Conservation (phyloP, 2,888 invertebrate species). For the Tiliacea aurago region DNA sequence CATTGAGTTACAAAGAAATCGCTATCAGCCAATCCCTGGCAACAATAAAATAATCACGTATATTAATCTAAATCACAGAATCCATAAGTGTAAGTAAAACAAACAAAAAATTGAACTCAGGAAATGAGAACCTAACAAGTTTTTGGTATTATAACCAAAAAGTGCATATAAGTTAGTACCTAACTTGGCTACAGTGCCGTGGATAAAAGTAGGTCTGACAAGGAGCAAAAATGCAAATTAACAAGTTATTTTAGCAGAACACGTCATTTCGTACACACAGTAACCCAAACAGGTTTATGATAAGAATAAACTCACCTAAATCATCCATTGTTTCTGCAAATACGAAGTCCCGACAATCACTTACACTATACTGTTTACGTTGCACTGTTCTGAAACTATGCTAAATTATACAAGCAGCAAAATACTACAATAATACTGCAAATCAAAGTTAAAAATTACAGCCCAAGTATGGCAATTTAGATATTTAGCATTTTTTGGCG, state of each 20-base stretch:
- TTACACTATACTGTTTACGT: constrained; percentile 52
- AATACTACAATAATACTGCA: constrained; percentile 73
- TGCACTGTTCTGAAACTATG: constrained; percentile 60
- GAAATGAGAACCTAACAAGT: constrained; percentile 21
- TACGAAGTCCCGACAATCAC: constrained; percentile 57
- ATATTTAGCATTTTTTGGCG: constrained; percentile 71
- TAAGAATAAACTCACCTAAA: constrained; percentile 87
- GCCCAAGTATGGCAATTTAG: constrained; percentile 78
- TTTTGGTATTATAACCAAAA: constrained; percentile 5
- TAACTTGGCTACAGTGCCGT: constrained; percentile 18
- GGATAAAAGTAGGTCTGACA: constrained; percentile 48
- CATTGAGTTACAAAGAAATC: constrained; percentile 15
- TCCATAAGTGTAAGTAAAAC: constrained; percentile 34
- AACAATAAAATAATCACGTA: constrained; percentile 5
- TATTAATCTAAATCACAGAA: constrained; percentile 22
- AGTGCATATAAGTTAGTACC: constrained; percentile 14
- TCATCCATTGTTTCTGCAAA: constrained; percentile 83
- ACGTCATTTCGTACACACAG: constrained; percentile 81
- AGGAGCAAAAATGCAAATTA: constrained; percentile 68
- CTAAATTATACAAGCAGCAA: constrained; percentile 58
- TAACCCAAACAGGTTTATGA: constrained; percentile 86
- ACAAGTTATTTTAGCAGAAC: constrained; percentile 79
- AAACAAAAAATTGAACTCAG: constrained; percentile 33
- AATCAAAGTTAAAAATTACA: constrained; percentile 75
- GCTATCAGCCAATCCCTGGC: background rate